These are phyloP conservation scores for Coleophora flavipennella DNA, from an alignment of 2,888 invertebrate species.

Conservation along the genomic window DNA sequence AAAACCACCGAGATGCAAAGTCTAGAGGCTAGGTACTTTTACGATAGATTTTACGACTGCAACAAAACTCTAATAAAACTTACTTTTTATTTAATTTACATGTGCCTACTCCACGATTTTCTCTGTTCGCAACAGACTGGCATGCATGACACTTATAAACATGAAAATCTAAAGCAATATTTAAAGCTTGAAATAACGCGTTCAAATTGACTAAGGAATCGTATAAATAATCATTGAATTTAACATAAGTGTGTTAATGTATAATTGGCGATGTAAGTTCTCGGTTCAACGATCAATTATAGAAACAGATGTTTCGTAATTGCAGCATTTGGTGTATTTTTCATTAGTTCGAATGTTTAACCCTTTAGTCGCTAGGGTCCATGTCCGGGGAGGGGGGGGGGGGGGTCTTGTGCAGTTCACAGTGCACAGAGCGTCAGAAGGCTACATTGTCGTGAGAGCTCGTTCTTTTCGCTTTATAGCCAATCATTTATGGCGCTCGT, in stretches of 20 bases:
- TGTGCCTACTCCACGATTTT: slow-evolving; percentile 21
- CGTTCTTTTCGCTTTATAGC: slow-evolving; percentile 46
- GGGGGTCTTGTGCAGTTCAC: not conserved
- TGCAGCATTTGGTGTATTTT: not conserved
- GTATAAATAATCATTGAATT: not conserved
- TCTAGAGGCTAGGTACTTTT: slow-evolving; percentile 46
- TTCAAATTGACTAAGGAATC: slow-evolving; percentile 13
- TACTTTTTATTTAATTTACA: slow-evolving; percentile 33
- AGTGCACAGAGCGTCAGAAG: slow-evolving; percentile 15
- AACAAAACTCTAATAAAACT: slow-evolving; percentile 38
- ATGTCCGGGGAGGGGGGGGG: too few relatives aligned
- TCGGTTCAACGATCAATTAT: slow-evolving; percentile 1
- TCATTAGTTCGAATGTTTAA: not conserved
- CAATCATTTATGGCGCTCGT: slow-evolving; percentile 52
- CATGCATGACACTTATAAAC: slow-evolving; percentile 23
- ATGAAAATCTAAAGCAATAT: slow-evolving; percentile 19
- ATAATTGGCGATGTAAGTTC: slow-evolving; percentile 1
- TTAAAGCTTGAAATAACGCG: slow-evolving; percentile 17
- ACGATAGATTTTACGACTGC: slow-evolving; percentile 49
- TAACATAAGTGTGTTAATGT: too few relatives aligned
- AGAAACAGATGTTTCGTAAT: slow-evolving; percentile 5
- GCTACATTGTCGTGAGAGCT: slow-evolving; percentile 45
- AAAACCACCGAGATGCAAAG: slow-evolving; percentile 46
- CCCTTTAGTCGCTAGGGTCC: too few relatives aligned
- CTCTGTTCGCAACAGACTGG: slow-evolving; percentile 16